Base-by-base conservation (phyloP, 2,888 invertebrate genomes). In the Brachypterus glaber region DNA sequence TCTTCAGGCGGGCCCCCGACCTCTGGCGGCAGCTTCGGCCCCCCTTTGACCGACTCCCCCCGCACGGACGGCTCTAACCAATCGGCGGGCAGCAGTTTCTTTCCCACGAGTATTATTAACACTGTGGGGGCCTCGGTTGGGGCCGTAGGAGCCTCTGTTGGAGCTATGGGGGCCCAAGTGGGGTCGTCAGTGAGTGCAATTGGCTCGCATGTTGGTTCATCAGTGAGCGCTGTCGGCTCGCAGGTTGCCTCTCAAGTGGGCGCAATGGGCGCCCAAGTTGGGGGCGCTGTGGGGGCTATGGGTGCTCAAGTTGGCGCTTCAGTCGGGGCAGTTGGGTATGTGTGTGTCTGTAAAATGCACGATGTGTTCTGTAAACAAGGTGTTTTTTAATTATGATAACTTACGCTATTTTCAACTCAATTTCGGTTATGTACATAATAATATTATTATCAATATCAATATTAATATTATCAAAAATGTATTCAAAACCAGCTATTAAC, bases 21-120 rank as follows among this genome's bases (percentile, higher is more conserved):
- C 41, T 51, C 60, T n/a, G 64, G 66, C 26, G 50, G 52, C 37
- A 58, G 62, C 33, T 64, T 68, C 35, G 64, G 68, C 36, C 77
- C 83, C 70, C 73, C 81, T 64, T 60, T 77, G 72, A 74, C 60
- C 70, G 74, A 73, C 73, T 77, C 71, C 72, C 71, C 69, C 56
- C 64, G 63, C 60, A 64, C 65, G 39, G 58, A 55, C 31, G 40
- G 40, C 29, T 41, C 49, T 3, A 35, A 41, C 21, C 38, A 46
- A 12, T 41, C 48, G 13, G 42, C 49, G n/a, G 61, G 62, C 52
- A 46, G 43, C 40, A 64, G 64, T 48, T 67, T 66, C 57, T 65
- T 65, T 46, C 63, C 65, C 27, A 60, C 63, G 37, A 62, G 60
- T 51, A 65, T 66, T 46, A 66, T 65, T 33, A 65, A 62, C 48